Evolutionary conservation across 2,888 invertebrate species (phyloP), one percentile per base, ranked within the genome.

Genomic region (Corythucha ciliata): DNA sequence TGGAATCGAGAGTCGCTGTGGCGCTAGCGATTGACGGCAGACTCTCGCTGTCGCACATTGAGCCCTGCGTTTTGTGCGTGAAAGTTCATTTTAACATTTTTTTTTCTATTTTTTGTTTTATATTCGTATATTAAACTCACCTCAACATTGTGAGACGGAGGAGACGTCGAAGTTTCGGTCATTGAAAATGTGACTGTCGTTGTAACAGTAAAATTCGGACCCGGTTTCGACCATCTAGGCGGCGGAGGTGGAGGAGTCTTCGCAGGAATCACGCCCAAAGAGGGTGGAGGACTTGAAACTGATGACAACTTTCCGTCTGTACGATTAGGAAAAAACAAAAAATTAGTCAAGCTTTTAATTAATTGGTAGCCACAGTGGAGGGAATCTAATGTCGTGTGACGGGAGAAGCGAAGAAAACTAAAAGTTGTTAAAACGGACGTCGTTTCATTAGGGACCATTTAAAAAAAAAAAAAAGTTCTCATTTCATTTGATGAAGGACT

Each of bases 121-220:
- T n/a, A n/a, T n/a, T n/a, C n/a, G n/a, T n/a, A n/a, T n/a, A n/a
- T n/a, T 36, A 10, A 7, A 7, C 10, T 47, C 14, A 64, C 63
- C 52, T 64, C 63, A 7, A 63, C 57, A 51, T 63, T 62, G 4
- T 62, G 62, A 0, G 63, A 61, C 1, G 59, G 34, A 10, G 49
- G 29, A 1, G 64, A 67, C 67, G 63, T 72, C 69, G 64, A 72
- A 69, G 67, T 71, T 70, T 68, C 73, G 69, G 80, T 81, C 61
- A 86, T 81, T 62, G 81, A 83, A 67, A 86, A 84, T 16, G 85
- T 85, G 41, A 87, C 83, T n/a, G 84, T 85, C n/a, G 86, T 83
- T 41, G 87, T 85, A 44, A 86, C 83, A 39, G 81, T 83, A 66
- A 86, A 84, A 66, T 85, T 86, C 21, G 74, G 73, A 2, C 75